Evolutionary conservation across 2,113 vertebrate species (phyloP), one percentile per base, ranked within the genome.

Genomic region (Grammomys surdaster): DNA sequence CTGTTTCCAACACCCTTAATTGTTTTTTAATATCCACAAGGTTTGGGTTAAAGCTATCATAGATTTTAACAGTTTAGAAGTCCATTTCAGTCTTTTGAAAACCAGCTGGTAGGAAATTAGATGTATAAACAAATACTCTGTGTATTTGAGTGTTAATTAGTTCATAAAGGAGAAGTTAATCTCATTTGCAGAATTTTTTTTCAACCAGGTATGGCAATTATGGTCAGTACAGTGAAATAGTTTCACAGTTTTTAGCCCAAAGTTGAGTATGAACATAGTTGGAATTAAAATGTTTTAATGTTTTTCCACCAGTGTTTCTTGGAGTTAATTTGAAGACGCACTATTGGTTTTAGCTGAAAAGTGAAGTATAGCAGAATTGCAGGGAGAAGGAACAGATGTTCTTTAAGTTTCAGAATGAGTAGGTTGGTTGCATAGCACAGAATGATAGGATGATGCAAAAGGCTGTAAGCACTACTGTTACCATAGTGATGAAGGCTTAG

Each of bases 321-420:
- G 51, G 84, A 97, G 60, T 36, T 97, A 97, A 98, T 87, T 97
- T 92, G 94, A 69, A 98, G 94, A 97, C 78, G 98, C 89, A 91
- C 56, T 91, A 26, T 60, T 94, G 77, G 89, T 70, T 97, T 98
- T 75, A 97, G 84, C 95, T 92, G 56, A 94, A 94, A 67, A 98
- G 96, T 60, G 75, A 97, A 96, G 77, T 48, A 51, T 12, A 97
- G 58, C 67, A 92, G 92, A 96, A 93, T 94, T 96, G 69, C 73
- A 88, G 56, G 73, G 95, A 92, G 73, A 87, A 88, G 77, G 88
- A 97, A 95, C 97, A 96, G 78, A 94, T 98, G 88, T 93, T 94
- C 94, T 95, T 78, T 70, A 97, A 96, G 48, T 94, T 93, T 94
- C 97, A 92, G 70, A 67, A 82, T 97, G 92, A 95, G 76, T 95